phyloP scores from a whole-genome alignment of 2,113 vertebrate species.

The Brienomyrus longianalis region DNA sequence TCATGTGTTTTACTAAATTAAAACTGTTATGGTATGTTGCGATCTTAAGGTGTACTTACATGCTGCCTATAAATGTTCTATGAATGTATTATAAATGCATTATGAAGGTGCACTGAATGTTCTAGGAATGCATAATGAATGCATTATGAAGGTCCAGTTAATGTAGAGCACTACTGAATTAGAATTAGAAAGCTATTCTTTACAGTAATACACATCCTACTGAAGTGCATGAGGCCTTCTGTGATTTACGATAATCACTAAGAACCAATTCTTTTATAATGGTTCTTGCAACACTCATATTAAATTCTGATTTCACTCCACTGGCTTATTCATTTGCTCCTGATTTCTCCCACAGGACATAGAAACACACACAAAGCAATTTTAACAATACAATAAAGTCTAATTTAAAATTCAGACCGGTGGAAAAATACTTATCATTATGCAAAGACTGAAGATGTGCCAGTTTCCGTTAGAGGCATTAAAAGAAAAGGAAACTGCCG shows the following conservation, averaged over 20 bases:
- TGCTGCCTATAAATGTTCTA: background rate
- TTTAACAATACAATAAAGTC: slow-evolving; percentile 8
- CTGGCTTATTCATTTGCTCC: background rate
- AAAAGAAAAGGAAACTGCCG: background rate
- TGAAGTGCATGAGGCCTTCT: background rate
- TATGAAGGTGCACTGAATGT: background rate
- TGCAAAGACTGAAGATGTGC: background rate
- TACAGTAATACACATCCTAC: background rate
- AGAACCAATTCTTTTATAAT: background rate
- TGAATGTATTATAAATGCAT: background rate
- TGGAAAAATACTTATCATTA: background rate
- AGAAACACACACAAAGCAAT: background rate
- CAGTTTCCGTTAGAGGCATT: background rate
- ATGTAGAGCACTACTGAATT: background rate
- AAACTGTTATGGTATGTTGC: background rate
- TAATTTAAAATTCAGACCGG: background rate
- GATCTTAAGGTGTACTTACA: background rate
- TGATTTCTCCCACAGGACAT: background rate
- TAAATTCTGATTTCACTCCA: background rate
- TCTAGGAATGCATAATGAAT: background rate
- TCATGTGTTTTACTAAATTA: background rate
- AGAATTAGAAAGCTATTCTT: background rate
- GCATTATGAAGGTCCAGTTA: background rate
- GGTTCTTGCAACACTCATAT: background rate
- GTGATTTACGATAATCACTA: background rate